Conservation (phyloP, 2,113 vertebrate species). For the Lethenteron camtschaticum region DNA sequence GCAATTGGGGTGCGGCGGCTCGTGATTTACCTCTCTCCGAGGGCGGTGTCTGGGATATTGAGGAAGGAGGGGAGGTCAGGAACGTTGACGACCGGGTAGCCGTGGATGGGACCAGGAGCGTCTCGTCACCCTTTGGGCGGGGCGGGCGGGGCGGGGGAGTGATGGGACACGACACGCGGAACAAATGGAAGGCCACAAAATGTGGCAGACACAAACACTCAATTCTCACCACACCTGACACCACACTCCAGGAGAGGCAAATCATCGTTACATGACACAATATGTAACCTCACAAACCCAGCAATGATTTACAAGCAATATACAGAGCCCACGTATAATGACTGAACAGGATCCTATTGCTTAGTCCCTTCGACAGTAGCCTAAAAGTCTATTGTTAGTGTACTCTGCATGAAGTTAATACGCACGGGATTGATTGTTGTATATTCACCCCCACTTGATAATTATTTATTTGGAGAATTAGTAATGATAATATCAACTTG, state of each 20-base stretch:
- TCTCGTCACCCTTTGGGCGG: constrained; percentile 41
- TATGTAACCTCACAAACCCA: background rate
- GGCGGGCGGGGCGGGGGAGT: no score
- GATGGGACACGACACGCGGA: no score
- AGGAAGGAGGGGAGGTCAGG: constrained; percentile 52
- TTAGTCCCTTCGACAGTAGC: no score
- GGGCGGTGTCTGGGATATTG: constrained; percentile 33
- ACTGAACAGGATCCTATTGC: no score
- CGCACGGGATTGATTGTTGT: no score
- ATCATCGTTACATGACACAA: background rate
- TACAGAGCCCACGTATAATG: no score
- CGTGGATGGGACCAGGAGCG: constrained; percentile 54
- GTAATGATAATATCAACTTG: no score
- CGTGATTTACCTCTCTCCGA: constrained; percentile 48
- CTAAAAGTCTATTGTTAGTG: no score
- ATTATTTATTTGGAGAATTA: no score
- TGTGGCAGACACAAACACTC: background rate
- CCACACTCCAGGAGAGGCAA: background rate
- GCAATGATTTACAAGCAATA: background rate
- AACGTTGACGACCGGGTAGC: constrained; percentile 49
- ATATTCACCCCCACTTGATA: no score
- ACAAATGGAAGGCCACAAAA: constrained; percentile 10
- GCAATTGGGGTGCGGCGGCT: no score
- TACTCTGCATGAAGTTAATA: no score
- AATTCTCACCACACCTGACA: background rate